Conservation (phyloP, 2,113 vertebrate genomes). For the Oxyruncus cristatus region DNA sequence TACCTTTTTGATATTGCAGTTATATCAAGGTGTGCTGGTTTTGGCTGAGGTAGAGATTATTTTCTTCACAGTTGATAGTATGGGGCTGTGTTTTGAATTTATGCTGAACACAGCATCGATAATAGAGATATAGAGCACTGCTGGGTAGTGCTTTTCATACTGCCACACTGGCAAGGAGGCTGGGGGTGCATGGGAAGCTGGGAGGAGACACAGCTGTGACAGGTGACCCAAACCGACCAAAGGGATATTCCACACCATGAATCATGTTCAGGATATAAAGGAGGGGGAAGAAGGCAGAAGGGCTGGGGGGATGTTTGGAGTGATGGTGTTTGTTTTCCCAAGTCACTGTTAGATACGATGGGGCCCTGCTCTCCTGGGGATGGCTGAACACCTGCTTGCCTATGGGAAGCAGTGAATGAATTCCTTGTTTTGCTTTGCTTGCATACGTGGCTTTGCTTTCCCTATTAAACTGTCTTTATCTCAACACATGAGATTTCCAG, state of each 20-base stretch:
- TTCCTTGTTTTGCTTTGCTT: neutral
- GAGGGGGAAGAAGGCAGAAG: neutral
- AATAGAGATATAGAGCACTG: neutral
- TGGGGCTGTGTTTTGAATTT: neutral
- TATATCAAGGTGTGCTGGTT: neutral
- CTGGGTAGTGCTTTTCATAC: neutral
- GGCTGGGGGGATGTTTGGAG: neutral
- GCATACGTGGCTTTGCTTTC: neutral
- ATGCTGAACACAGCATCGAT: neutral
- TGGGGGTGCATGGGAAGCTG: neutral
- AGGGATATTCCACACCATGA: neutral
- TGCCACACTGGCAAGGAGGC: neutral
- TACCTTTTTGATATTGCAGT: neutral
- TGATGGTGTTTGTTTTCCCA: neutral
- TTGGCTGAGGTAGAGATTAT: neutral
- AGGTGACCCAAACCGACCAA: neutral
- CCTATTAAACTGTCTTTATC: neutral
- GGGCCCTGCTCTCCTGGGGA: neutral
- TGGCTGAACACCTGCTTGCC: neutral
- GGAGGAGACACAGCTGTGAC: neutral
- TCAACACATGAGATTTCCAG: neutral
- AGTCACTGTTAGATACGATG: accelerated
- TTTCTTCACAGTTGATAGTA: neutral
- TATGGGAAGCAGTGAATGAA: neutral
- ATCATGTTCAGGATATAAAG: neutral